Base-by-base conservation (phyloP, 2,113 vertebrate species). In the Peromyscus maniculatus region DNA sequence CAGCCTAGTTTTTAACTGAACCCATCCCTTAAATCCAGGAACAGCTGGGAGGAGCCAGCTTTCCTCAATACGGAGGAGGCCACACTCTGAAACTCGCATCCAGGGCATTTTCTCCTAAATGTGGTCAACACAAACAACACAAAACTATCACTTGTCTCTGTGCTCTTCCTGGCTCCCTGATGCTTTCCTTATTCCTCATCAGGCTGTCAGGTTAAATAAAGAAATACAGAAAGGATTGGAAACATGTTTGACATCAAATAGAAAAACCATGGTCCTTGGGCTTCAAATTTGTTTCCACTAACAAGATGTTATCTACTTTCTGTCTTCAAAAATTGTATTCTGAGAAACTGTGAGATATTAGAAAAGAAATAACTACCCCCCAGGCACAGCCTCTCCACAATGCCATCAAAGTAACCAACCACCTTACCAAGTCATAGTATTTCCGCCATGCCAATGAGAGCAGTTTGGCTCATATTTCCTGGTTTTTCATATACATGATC, bases 1-100 rank as follows among this genome's bases (percentile, higher is more conserved):
- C 55, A 84, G 36, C 66, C 95, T 84, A 59, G 46, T 39, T 95
- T 96, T 95, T 93, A 92, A 87, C 39, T 24, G 13, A 96, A 96
- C 49, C 89, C 82, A 94, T 89, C 96, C 52, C 59, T 82, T 95
- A 66, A 92, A 67, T 86, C 64, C 64, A 93, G 93, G 94, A 95
- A 46, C n/a, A 74, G 28, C 66, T 77, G 71, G 71, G 31, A 31
- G 49, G 52, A 89, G 46, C 78, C 43, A 33, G 22, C 75, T 33
- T 59, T 71, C 66, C 52, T 89, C 80, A 57, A 15, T 36, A 66
- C 0, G 28, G 3, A 43, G 2, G 26, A 46, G 15, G 39, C 52
- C 46, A 33, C 24, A 36, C 59, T 43, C 82, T 84, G 31, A 77
- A 52, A 55, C 13, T 22, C 26, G 3, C 21, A 77, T 36, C 74